Conservation (phyloP, 2,797 vertebrate species). For the Sebastes dallii region DNA sequence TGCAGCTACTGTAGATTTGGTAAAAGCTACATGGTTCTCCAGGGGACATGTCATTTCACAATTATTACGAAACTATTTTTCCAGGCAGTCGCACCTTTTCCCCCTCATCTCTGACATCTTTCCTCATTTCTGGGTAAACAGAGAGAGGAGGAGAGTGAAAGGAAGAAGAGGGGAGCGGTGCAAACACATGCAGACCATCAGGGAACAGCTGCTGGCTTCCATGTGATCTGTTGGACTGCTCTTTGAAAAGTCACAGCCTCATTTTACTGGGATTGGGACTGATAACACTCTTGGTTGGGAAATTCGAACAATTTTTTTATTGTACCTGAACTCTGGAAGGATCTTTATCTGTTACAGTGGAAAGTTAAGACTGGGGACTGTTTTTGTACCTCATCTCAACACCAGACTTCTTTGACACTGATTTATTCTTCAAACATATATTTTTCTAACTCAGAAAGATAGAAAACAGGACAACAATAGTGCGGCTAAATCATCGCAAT, state of each 20-base stretch:
- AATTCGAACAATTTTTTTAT: neutral
- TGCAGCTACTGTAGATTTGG: neutral
- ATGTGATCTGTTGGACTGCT: slow-evolving; percentile 18
- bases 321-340: neutral
- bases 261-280: slow-evolving; percentile 9
- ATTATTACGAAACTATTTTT: slow-evolving; percentile 28
- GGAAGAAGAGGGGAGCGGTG: neutral
- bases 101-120: slow-evolving; percentile 11
- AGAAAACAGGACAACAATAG: neutral
- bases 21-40: slow-evolving; percentile 9
- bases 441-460: neutral
- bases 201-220: slow-evolving; percentile 30
- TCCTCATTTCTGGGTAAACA: slow-evolving; percentile 32
- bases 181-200: slow-evolving; percentile 41
- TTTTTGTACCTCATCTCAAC: neutral
- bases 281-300: neutral
- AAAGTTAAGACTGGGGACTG: neutral
- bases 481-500: neutral
- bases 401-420: neutral
- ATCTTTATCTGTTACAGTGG: neutral
- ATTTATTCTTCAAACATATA: neutral
- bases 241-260: slow-evolving; percentile 6
- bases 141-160: neutral
- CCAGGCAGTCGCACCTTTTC: slow-evolving; percentile 10
- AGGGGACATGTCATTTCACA: slow-evolving; percentile 8